These are phyloP conservation scores for Hymenochirus boettgeri DNA, from an alignment of 2,113 vertebrate genomes.

Conservation along the genomic window DNA sequence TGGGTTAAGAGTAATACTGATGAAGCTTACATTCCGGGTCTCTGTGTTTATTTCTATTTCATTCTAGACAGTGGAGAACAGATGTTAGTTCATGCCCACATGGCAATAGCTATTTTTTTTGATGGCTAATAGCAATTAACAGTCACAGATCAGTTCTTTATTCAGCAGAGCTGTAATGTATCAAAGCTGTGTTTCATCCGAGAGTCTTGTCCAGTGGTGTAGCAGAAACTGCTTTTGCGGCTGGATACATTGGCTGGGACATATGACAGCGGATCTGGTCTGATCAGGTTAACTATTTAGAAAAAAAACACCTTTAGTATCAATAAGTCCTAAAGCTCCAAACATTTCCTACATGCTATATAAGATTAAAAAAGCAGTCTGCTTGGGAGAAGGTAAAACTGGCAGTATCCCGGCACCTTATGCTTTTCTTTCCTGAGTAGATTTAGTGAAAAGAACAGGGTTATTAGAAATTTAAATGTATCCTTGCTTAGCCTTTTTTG, in stretches of 20 bases:
- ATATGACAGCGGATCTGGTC: constrained; percentile 71
- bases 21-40: constrained; percentile 4
- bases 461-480: too few relatives aligned
- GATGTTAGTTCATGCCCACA: constrained; percentile 4
- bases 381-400: too few relatives aligned
- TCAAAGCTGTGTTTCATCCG: constrained; percentile 75
- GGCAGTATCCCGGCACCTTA: too few relatives aligned
- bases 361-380: too few relatives aligned
- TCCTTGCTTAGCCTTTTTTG: too few relatives aligned
- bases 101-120: constrained; percentile 36
- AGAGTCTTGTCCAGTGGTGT: constrained; percentile 58
- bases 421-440: too few relatives aligned
- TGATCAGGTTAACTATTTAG: constrained; percentile 73
- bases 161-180: constrained; percentile 27
- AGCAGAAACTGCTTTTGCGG: constrained; percentile 64
- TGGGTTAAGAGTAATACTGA: constrained; percentile 14
- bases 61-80: constrained; percentile 2
- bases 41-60: constrained; percentile 2
- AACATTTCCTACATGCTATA: too few relatives aligned
- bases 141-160: constrained; percentile 47
- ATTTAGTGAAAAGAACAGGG: too few relatives aligned
- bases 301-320: constrained; percentile 20
- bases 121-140: constrained; percentile 47
- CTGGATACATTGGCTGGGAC: constrained; percentile 63
- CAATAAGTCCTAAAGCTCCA: too few relatives aligned